These are phyloP conservation scores for Eupleurogrammus muticus DNA, from an alignment of 2,797 vertebrate genomes.

Conservation along the genomic window DNA sequence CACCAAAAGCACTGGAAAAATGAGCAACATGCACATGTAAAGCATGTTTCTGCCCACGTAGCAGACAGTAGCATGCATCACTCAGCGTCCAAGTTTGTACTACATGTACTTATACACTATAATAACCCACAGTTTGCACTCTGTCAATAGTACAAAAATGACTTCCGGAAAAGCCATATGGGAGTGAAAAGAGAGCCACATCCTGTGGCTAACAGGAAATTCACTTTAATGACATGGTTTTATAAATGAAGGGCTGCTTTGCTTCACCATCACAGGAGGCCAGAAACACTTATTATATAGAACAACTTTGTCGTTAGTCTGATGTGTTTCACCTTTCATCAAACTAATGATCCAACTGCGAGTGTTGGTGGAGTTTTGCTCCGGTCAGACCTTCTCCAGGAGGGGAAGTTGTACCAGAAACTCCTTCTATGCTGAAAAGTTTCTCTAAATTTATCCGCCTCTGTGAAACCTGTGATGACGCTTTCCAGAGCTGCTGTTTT, in stretches of 20 bases:
- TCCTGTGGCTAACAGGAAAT: slow-evolving; percentile 78
- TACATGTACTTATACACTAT: slow-evolving; percentile 35
- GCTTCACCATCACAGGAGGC: slow-evolving; percentile 49
- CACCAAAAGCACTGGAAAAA: slow-evolving; percentile 26
- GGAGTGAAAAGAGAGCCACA: slow-evolving; percentile 63
- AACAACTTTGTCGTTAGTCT: too few species aligned
- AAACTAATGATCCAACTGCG: too few species aligned
- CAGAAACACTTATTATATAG: too few species aligned
- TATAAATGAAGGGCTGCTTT: slow-evolving; percentile 60
- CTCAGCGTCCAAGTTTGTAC: slow-evolving; percentile 41
- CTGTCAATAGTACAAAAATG: slow-evolving; percentile 62
- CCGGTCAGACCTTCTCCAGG: too few species aligned
- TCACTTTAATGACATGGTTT: slow-evolving; percentile 78
- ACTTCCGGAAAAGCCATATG: slow-evolving; percentile 69
- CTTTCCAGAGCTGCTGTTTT: not conserved
- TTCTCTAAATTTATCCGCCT: slow-evolving; percentile 43
- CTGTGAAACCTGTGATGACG: slow-evolving; percentile 30
- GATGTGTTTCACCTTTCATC: too few species aligned
- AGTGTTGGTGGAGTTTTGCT: too few species aligned
- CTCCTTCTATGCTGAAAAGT: slow-evolving; percentile 16
- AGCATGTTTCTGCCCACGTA: slow-evolving; percentile 6
- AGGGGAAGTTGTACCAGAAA: too few species aligned
- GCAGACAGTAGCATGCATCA: slow-evolving; percentile 13
- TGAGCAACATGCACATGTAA: slow-evolving; percentile 11
- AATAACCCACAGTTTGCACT: slow-evolving; percentile 59